phyloP scores from a whole-genome alignment of 2,797 vertebrate species.

The Scarus forsteni region DNA sequence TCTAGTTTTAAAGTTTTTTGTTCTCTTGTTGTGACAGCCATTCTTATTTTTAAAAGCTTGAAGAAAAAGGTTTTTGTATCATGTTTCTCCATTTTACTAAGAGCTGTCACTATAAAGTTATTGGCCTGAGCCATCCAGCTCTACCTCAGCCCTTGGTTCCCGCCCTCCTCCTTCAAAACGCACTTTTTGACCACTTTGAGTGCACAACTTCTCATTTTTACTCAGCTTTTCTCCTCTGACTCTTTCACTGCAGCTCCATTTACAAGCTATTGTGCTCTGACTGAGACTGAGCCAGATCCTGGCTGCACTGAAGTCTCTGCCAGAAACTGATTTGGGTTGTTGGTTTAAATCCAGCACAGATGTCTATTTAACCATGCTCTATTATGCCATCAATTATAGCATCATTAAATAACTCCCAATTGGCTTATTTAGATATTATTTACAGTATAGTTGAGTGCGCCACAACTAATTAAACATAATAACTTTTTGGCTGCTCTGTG shows the following conservation, averaged over 20 bases:
- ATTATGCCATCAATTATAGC: slow-evolving; percentile 22
- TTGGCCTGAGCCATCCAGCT: background rate
- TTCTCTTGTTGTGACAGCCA: too few relatives aligned
- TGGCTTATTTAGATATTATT: slow-evolving; percentile 24
- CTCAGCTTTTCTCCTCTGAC: background rate
- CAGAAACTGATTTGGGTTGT: slow-evolving; percentile 43
- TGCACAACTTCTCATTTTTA: background rate
- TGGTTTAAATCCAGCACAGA: slow-evolving; percentile 62
- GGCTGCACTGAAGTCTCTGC: slow-evolving; percentile 9
- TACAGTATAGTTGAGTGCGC: slow-evolving; percentile 8
- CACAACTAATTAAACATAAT: slow-evolving; percentile 10
- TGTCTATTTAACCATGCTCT: slow-evolving; percentile 42
- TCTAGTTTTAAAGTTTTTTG: too few relatives aligned
- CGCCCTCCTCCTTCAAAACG: too few relatives aligned
- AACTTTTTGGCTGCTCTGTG: slow-evolving; percentile 1
- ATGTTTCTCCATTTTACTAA: too few relatives aligned
- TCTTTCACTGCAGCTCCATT: background rate
- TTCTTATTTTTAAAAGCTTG: too few relatives aligned
- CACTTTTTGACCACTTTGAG: background rate
- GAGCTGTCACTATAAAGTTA: too few relatives aligned
- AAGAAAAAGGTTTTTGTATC: too few relatives aligned
- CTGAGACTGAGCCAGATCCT: slow-evolving; percentile 6
- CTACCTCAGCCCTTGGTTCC: background rate
- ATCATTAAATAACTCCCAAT: slow-evolving; percentile 29
- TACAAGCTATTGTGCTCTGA: slow-evolving; percentile 1